phyloP scores from a whole-genome alignment of 2,888 invertebrate species.

The Torymus texanus region DNA sequence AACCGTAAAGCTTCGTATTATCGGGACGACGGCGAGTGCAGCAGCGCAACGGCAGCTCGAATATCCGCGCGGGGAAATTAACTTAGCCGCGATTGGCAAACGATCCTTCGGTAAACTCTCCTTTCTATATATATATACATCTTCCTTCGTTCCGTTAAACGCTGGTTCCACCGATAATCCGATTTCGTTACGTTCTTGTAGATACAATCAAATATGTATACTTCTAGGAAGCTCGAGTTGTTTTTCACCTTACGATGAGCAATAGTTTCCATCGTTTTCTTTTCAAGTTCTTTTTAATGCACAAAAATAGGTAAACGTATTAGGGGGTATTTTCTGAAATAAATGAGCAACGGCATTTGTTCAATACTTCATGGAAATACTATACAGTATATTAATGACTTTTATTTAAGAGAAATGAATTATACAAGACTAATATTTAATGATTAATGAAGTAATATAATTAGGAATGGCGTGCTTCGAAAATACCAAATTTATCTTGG shows the following conservation, averaged over 20 bases:
- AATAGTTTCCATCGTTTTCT: too few relatives aligned
- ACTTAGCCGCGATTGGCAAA: slow-evolving; percentile 22
- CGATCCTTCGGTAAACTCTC: slow-evolving; percentile 17
- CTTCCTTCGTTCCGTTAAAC: not conserved
- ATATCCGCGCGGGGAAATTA: slow-evolving; percentile 18
- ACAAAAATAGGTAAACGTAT: too few relatives aligned
- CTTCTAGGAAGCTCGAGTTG: not conserved
- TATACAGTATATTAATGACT: too few relatives aligned
- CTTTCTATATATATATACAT: not conserved
- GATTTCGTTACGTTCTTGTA: slow-evolving; percentile 17
- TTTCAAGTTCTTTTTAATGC: too few relatives aligned
- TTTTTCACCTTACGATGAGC: not conserved
- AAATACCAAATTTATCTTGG: too few relatives aligned
- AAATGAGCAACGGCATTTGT: too few relatives aligned
- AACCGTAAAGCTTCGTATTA: not conserved
- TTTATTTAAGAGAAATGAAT: too few relatives aligned
- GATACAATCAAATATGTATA: slow-evolving; percentile 34
- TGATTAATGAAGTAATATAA: too few relatives aligned
- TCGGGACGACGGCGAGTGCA: not conserved
- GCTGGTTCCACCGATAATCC: not conserved
- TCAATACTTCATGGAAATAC: too few relatives aligned
- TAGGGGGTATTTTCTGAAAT: too few relatives aligned
- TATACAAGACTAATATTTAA: too few relatives aligned
- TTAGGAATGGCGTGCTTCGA: too few relatives aligned
- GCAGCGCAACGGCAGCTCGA: not conserved